Evolutionary conservation across 2,888 invertebrate genomes (phyloP), one percentile per base, ranked within the genome.

Genomic region (Drosophila paramelanica): DNA sequence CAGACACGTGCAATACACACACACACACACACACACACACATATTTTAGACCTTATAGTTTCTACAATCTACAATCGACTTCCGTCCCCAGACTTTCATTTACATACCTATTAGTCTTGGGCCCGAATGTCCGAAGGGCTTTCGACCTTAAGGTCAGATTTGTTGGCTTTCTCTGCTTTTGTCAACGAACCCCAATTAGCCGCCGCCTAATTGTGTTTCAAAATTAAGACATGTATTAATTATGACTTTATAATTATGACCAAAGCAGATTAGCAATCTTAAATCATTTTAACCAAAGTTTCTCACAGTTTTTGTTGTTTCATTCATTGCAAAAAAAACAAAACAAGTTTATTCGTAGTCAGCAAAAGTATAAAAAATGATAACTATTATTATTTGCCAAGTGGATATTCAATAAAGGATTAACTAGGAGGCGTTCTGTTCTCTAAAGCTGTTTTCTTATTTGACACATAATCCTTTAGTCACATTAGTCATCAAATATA

Each of bases 41-140:
- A 43, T 25, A 33, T 33, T 31, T 8, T 8, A 31, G 27, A 31
- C 27, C 4, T 33, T 33, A 33, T 10, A 25, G 25, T 17, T 41
- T 60, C 42, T 61, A 61, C 62, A 64, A 43, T 60, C 39, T 61
- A 61, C 62, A 66, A 55, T 53, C 67, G 49, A 82, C 81, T 84
- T 87, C 84, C 84, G 81, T 82, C 78, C 45, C 62, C 75, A 74
- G 71, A 73, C 67, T 73, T 83, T 77, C 67, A 70, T 83, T 83
- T 80, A 75, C 74, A 80, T 77, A 80, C 45, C 72, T 76, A 73
- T 73, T 76, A 76, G 73, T 73, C 77, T 59, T 60, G 74, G 58
- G 36, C 13, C 36, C 36, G 13, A 33, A 33, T 33, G 33, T 64
- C 46, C 58, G 14, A 55, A 53, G 67, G 56, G 49, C 55, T 41